These are phyloP conservation scores for Ptilonorhynchus violaceus DNA, from an alignment of 2,113 vertebrate species.

Conservation along the genomic window DNA sequence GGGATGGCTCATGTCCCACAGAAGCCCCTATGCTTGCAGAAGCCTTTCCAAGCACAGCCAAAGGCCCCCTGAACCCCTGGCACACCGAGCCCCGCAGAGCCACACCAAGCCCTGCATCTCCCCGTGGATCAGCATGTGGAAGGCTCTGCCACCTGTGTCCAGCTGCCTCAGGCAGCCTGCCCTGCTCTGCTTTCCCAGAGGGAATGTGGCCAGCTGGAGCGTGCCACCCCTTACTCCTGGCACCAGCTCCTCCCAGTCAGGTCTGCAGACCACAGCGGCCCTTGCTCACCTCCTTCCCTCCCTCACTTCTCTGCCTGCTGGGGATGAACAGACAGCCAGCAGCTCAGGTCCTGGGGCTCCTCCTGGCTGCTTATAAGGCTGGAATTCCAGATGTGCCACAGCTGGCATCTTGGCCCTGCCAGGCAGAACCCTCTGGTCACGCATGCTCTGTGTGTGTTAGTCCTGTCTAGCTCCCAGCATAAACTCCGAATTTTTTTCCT, in stretches of 20 bases:
- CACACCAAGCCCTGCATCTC: fast-evolving
- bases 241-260: neutral
- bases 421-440: neutral
- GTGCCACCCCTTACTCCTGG: fast-evolving
- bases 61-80: neutral
- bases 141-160: neutral
- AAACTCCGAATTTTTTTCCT: neutral
- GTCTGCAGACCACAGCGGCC: fast-evolving
- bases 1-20: fast-evolving
- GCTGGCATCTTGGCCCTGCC: neutral
- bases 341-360: neutral
- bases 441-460: neutral
- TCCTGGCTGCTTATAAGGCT: neutral
- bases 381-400: neutral
- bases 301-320: neutral
- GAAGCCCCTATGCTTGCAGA: fast-evolving
- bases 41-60: neutral
- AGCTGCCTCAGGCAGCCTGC: neutral
- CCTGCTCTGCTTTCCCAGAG: neutral
- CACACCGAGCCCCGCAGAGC: fast-evolving
- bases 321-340: fast-evolving
- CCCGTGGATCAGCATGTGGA: fast-evolving
- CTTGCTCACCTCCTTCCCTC: fast-evolving
- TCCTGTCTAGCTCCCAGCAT: neutral
- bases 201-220: neutral